A percentile compares a stretch with the other conserved stretches of the same genome.
Evolutionary conservation across 2,888 invertebrate genomes (phyloP).

Genomic region (Ditylenchus weischeri): DNA sequence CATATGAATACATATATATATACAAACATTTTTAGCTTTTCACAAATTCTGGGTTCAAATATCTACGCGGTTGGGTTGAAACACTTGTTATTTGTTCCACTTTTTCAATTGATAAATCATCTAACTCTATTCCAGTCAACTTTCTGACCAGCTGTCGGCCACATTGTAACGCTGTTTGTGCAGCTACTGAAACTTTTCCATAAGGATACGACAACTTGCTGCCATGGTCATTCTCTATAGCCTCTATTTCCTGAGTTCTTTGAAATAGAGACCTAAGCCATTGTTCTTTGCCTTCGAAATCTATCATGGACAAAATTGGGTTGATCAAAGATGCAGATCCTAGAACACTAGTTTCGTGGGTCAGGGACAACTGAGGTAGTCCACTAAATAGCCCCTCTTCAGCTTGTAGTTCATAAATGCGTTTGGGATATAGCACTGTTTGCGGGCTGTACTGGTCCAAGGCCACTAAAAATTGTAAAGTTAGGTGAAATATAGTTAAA

Average conservation of each 20-base stretch:
- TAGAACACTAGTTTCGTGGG: background rate
- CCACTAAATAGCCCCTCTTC: slow-evolving; percentile 34
- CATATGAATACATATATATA: no score
- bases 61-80: no score
- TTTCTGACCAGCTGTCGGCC: background rate
- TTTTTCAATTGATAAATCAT: background rate
- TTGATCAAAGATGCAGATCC: background rate
- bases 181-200: background rate
- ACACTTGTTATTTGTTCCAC: no score
- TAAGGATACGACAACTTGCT: background rate
- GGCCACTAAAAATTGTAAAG: background rate
- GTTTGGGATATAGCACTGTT: slow-evolving; percentile 31
- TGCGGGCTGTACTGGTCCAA: background rate
- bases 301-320: background rate
- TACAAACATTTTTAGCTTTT: no score
- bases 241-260: background rate
- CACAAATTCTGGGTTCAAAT: no score
- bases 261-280: background rate
- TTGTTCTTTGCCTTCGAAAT: background rate
- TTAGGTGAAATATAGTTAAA: no score
- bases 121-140: background rate
- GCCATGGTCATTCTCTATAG: background rate
- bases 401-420: slow-evolving; percentile 39
- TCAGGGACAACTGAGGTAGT: background rate
- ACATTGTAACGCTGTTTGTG: background rate